Conservation (phyloP, 2,888 invertebrate species). For the Standfussiana lucernea region DNA sequence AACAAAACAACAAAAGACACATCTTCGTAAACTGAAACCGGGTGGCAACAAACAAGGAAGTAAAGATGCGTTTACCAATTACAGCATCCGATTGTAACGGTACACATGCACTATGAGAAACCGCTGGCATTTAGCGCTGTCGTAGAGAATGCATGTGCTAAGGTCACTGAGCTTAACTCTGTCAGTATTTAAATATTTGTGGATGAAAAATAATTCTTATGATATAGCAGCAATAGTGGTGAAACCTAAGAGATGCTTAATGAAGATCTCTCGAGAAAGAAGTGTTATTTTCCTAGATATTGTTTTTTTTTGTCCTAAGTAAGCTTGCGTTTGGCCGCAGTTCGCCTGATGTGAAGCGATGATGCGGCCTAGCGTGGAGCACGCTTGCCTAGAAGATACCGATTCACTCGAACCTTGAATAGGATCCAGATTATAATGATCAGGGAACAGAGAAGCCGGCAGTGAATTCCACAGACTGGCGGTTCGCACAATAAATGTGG, state of each 20-base stretch:
- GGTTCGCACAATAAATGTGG: too few relatives aligned
- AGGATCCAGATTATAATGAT: too few relatives aligned
- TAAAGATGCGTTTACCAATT: conserved; percentile 57
- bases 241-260: background rate
- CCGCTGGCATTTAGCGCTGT: conserved; percentile 57
- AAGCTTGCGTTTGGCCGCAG: too few relatives aligned
- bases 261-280: background rate
- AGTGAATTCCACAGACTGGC: too few relatives aligned
- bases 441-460: too few relatives aligned
- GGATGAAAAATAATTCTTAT: conserved; percentile 13
- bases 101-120: conserved; percentile 57
- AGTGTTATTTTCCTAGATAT: background rate
- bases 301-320: too few relatives aligned
- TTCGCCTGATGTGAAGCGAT: too few relatives aligned
- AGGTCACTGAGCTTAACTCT: conserved; percentile 36
- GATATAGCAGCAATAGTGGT: background rate
- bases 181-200: conserved; percentile 6
- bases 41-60: conserved; percentile 44
- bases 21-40: background rate
- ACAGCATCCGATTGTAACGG: conserved; percentile 48
- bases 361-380: too few relatives aligned
- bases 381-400: too few relatives aligned
- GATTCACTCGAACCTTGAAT: too few relatives aligned
- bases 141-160: conserved; percentile 43
- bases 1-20: background rate